Evolutionary conservation across 2,888 invertebrate species (phyloP).

Genomic region (Lepidonotus clava): DNA sequence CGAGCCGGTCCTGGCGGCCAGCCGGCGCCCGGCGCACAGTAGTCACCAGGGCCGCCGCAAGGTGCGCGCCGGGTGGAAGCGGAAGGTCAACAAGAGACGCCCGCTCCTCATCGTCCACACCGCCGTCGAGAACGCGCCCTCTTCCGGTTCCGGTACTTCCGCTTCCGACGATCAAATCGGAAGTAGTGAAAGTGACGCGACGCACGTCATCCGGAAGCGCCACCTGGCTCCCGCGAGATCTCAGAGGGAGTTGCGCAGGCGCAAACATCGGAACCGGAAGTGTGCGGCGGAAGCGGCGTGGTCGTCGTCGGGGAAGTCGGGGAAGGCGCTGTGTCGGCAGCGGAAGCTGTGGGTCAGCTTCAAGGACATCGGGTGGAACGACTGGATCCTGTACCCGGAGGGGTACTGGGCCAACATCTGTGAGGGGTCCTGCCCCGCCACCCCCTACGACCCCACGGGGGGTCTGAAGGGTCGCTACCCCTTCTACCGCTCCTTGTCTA

Average conservation of each 20-base stretch:
- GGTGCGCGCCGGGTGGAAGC: constrained; percentile 9
- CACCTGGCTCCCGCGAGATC: neutral
- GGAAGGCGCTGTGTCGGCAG: constrained; percentile 85
- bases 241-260: neutral
- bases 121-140: neutral
- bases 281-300: neutral
- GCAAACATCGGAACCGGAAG: neutral
- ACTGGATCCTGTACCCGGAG: constrained; percentile 94
- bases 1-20: constrained; percentile 17
- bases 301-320: neutral
- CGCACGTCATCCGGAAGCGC: constrained; percentile 15
- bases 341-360: constrained; percentile 95
- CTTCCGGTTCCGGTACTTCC: neutral
- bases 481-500: too few relatives aligned
- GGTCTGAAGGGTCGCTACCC: too few relatives aligned
- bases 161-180: neutral
- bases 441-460: too few relatives aligned
- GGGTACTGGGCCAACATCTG: constrained; percentile 97
- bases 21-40: neutral
- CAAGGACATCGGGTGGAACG: constrained; percentile 94
- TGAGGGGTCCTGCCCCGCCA: constrained; percentile 91
- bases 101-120: constrained; percentile 54
- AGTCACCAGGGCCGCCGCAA: neutral
- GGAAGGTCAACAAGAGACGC: constrained; percentile 47
- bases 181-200: too few relatives aligned